Conservation (phyloP, 2,797 vertebrate genomes). For the Alectoris magna region DNA sequence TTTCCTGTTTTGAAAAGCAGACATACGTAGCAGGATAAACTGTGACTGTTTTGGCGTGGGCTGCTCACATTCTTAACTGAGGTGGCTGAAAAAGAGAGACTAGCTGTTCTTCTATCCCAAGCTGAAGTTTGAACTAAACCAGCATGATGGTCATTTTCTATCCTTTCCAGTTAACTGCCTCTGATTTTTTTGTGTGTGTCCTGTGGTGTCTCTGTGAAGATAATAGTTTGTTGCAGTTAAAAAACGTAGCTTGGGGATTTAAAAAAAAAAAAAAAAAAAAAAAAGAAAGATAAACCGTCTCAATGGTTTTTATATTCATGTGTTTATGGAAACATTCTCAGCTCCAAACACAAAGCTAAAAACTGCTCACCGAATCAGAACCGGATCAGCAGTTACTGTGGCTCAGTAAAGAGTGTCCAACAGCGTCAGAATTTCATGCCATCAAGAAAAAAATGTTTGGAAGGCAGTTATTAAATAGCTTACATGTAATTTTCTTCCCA, state of each 20-base stretch:
- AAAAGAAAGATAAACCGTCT: background rate
- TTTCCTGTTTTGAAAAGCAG: conserved; percentile 50
- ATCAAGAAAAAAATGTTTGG: background rate
- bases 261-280: too few relatives aligned
- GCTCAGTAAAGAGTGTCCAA: background rate
- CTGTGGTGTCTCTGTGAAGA: conserved; percentile 4
- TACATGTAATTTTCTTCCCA: background rate
- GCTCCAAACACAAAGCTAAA: background rate
- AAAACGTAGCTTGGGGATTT: background rate
- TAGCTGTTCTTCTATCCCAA: conserved; percentile 11
- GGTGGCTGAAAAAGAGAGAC: conserved; percentile 76
- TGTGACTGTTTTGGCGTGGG: conserved; percentile 53
- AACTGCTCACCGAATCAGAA: background rate
- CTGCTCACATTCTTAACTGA: conserved; percentile 69
- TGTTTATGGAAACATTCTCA: background rate
- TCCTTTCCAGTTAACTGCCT: conserved; percentile 27
- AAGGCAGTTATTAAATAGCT: background rate
- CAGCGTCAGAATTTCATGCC: background rate
- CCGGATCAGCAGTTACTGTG: background rate
- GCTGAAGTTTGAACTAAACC: conserved; percentile 44
- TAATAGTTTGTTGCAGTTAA: background rate
- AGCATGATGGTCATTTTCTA: conserved; percentile 52
- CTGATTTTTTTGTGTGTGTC: conserved; percentile 21
- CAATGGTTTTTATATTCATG: background rate
- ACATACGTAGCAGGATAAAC: background rate